Evolutionary conservation across 2,113 vertebrate genomes (phyloP), one percentile per base, ranked within the genome.

Genomic region (Burhinus oedicnemus): DNA sequence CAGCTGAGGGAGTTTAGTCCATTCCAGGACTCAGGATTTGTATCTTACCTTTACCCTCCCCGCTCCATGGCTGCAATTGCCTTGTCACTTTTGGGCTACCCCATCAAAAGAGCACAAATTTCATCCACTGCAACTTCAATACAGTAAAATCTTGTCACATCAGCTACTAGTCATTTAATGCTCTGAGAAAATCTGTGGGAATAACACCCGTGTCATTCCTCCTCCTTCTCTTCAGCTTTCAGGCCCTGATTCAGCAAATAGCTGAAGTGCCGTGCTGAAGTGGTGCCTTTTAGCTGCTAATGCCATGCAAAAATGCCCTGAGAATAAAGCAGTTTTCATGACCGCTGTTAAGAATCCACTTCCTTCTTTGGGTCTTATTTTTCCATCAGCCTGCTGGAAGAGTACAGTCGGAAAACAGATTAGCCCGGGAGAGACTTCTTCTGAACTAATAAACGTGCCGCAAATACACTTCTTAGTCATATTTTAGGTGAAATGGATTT

Each of bases 401-500:
- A 87, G 66, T 82, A 61, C 74, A 74, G 83, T 82, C 13, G 9
- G 94, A 88, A 95, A 96, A 83, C 32, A 85, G 94, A 94, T 91
- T 83, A 88, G 66, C 81, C 52, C 6, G 0, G 83, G 91, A 89
- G 29, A 61, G 84, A 20, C 49, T 94, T 42, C 69, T 69, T 75
- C 75, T 93, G 70, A 65, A 42, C 84, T 80, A 70, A 94, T 54
- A 96, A 93, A 93, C 65, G 76, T 11, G 30, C 74, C 6, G 0
- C 74, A 70, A 62, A 83, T 58, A 62, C 25, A n/a, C 75, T 87
- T 77, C 91, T 95, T 87, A 65, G 66, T 62, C 64, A 19, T 85
- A 83, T 91, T 95, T 95, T 60, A 77, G 95, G 91, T 88, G 89
- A 91, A 71, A 85, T 60, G 94, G 93, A 47, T 95, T 93, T 95